Base-by-base conservation (phyloP, 2,888 invertebrate species). In the Patella caerulea region DNA sequence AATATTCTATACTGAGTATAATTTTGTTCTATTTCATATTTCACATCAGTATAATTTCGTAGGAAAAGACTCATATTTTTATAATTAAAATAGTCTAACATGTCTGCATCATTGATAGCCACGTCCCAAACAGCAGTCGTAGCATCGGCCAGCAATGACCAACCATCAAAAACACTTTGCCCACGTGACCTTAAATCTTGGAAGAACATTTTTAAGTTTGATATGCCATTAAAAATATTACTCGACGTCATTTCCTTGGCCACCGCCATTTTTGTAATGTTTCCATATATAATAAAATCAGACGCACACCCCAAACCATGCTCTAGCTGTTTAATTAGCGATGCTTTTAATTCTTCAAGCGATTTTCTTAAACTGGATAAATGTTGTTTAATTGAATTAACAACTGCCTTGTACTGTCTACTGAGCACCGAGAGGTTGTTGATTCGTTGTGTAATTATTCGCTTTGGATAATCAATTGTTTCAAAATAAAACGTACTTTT, bases 111-210 rank as follows among this genome's bases (percentile, higher is more conserved):
- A 14, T 83, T 79, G 5, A 88, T 69, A 11, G 87, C 82, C 12
- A 54, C 74, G 5, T 79, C 77, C 88, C 88, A 88, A 17, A 88
- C 83, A 11, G 72, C 72, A 2, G 73, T 76, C 1, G 80, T 80
- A 19, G 80, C 81, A 17, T 75, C 72, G 1, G 76, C 45, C 9
- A 88, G 55, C 3, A 80, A 56, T 14, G 80, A 79, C 87, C 86
- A 87, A 56, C 77, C 82, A 75, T 86, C 86, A 75, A 76, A 83
- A 2, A 88, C 76, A 34, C 79, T 80, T 17, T 85, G 86, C 9
- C 87, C 87, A 53, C 88, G 82, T n/a, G 85, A 82, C 59, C 86
- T 74, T 5, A 88, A 71, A 53, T 87, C 87, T 70, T 79, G 81
- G 71, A 87, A 87, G 76, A 87, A 86, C 55, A 81, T 77, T 53